A percentile compares a stretch with the other conserved stretches of the same genome.
phyloP scores from a whole-genome alignment of 2,888 invertebrate species.

The Melanotus villosus region DNA sequence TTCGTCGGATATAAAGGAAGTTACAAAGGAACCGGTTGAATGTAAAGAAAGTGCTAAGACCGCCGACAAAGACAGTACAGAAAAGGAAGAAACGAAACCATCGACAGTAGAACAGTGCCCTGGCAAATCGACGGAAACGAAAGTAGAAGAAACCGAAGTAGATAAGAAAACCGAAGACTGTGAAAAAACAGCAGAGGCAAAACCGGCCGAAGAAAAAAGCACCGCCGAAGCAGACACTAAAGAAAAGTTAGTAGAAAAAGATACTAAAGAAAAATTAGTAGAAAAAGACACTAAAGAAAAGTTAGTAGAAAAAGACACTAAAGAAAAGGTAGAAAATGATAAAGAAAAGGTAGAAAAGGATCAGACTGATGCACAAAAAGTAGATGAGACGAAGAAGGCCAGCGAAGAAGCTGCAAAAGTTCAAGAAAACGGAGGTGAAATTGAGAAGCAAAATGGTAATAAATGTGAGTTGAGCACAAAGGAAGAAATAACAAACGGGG shows the following conservation, averaged over 20 bases:
- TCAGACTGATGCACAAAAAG: no score
- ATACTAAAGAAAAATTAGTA: neutral
- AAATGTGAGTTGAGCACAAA: constrained; percentile 47
- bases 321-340: neutral
- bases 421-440: constrained; percentile 36
- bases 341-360: neutral
- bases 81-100: neutral
- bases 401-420: neutral
- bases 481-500: constrained; percentile 57
- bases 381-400: no score
- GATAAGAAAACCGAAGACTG: neutral
- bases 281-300: neutral
- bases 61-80: no score
- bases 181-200: no score
- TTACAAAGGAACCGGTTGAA: no score
- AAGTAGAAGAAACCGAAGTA: neutral
- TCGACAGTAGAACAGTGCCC: neutral
- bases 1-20: no score
- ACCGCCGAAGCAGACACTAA: neutral
- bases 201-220: neutral
- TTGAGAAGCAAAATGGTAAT: neutral
- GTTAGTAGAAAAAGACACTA: neutral
- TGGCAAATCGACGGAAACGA: no score
- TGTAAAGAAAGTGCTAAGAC: no score
- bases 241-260: neutral